These are phyloP conservation scores for Apostichopus parvimensis DNA, from an alignment of 35 echinoderm and acorn worm species.

Conservation along the genomic window DNA sequence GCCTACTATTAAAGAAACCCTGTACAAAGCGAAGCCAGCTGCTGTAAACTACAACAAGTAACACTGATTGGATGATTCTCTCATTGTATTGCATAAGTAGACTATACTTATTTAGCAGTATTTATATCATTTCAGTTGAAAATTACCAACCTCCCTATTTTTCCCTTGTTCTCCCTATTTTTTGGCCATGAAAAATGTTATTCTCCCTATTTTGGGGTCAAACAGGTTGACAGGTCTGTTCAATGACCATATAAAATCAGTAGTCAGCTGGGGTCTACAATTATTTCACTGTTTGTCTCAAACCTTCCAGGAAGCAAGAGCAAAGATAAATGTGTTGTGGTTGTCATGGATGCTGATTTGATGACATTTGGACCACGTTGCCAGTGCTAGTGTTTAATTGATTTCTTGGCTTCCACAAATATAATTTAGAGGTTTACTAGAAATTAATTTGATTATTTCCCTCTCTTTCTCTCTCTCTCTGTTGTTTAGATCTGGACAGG, in stretches of 20 bases:
- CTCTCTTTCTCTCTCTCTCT: slow-evolving; percentile 9
- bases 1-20: too few relatives aligned
- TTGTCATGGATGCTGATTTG: not conserved
- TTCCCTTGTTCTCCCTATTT: too few relatives aligned
- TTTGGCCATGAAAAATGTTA: too few relatives aligned
- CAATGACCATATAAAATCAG: slow-evolving; percentile 41
- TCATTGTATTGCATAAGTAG: too few relatives aligned
- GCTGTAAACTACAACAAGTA: too few relatives aligned
- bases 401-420: slow-evolving; percentile 30
- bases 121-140: too few relatives aligned
- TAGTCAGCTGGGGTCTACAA: not conserved
- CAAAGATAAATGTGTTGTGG: not conserved
- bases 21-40: too few relatives aligned
- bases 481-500: slow-evolving; percentile 68
- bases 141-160: too few relatives aligned
- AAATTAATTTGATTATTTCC: slow-evolving; percentile 21
- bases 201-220: too few relatives aligned
- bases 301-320: slow-evolving; percentile 7
- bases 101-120: too few relatives aligned
- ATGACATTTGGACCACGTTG: slow-evolving; percentile 21
- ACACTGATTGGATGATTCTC: too few relatives aligned
- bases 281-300: slow-evolving; percentile 12
- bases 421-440: slow-evolving; percentile 16
- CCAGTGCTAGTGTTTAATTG: not conserved
- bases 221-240: not conserved